Conservation (phyloP, 2,113 vertebrate species). For the Danionella cerebrum region DNA sequence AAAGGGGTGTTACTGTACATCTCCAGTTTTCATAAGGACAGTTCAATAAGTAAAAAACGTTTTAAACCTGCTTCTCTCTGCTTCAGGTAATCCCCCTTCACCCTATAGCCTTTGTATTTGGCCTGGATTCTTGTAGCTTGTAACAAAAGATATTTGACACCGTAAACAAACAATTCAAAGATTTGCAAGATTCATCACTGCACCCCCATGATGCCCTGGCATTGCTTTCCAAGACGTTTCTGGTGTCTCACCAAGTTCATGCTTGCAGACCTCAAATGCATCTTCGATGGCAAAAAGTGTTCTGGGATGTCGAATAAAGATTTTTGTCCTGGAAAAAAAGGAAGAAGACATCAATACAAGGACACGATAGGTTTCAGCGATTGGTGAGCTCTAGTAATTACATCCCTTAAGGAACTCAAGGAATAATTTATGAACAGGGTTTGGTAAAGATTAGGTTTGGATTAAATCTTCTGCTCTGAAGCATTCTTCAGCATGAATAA, state of each 20-base stretch:
- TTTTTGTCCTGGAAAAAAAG: slow-evolving; percentile 75
- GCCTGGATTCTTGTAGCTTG: slow-evolving; percentile 87
- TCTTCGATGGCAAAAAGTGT: slow-evolving; percentile 93
- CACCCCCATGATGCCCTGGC: not conserved
- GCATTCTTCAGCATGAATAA: not conserved
- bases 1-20: not conserved
- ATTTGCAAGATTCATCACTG: not conserved
- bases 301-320: slow-evolving; percentile 91
- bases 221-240: not conserved
- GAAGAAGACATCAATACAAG: not conserved
- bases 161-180: not conserved
- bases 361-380: not conserved
- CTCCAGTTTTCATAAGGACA: not conserved
- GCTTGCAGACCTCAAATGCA: slow-evolving; percentile 84
- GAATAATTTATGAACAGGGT: too few species aligned
- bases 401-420: too few species aligned
- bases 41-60: not conserved
- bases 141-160: not conserved
- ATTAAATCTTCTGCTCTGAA: too few species aligned
- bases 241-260: slow-evolving; percentile 70
- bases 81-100: slow-evolving; percentile 69
- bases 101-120: slow-evolving; percentile 80
- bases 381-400: not conserved
- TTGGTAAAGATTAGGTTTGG: too few species aligned
- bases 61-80: slow-evolving; percentile 76